Evolutionary conservation across 2,113 vertebrate species (phyloP).

Genomic region (Tinamus guttatus): DNA sequence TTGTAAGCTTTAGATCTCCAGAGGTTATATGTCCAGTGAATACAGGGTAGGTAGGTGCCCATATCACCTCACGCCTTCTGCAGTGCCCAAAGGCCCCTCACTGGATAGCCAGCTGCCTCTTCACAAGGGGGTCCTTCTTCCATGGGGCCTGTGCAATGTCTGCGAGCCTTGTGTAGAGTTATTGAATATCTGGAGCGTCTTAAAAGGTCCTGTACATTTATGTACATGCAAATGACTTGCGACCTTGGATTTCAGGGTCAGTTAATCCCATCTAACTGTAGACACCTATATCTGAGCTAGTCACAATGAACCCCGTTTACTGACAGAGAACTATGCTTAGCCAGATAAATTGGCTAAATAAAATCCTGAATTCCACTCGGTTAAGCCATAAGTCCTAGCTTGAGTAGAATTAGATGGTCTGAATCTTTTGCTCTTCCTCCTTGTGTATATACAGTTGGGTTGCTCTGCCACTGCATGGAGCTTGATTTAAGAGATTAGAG

Average conservation of each 20-base stretch:
- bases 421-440: neutral
- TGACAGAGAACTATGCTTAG: conserved; percentile 23
- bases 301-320: conserved; percentile 27
- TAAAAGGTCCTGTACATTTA: neutral
- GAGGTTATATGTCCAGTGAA: neutral
- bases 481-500: conserved; percentile 18
- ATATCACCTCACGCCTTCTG: neutral
- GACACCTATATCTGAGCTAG: neutral
- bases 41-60: neutral
- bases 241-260: neutral
- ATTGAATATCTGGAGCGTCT: neutral
- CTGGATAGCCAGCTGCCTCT: neutral
- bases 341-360: neutral
- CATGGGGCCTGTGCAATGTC: neutral
- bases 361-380: neutral
- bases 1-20: neutral
- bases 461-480: neutral
- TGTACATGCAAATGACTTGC: neutral
- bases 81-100: neutral
- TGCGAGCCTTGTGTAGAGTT: neutral
- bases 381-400: neutral
- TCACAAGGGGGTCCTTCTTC: neutral
- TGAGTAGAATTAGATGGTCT: neutral
- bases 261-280: conserved; percentile 25
- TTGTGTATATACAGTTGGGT: neutral